Base-by-base conservation (phyloP, 2,888 invertebrate genomes). In the Leptinotarsa rubiginosa region DNA sequence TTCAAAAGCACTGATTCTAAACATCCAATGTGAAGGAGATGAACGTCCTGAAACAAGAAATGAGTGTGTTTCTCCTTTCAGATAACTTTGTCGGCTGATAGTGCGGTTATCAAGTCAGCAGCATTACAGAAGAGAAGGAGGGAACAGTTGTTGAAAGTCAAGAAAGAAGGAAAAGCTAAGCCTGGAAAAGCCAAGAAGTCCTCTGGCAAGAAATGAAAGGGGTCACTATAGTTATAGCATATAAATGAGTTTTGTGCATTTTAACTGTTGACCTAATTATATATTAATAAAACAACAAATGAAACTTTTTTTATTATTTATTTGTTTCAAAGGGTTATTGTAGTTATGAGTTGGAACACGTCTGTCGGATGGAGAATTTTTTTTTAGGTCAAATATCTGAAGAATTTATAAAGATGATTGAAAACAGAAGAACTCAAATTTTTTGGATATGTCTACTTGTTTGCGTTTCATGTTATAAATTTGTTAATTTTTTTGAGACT, bases 101-200 rank as follows among this genome's bases (percentile, higher is more conserved):
- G 90, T 78, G 86, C 89, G 3, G 41, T 41, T 1, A 41, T 41
- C 10, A 41, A 41, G 90, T 90, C 0, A 88, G 90, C 59, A 89
- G 88, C 72, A 66, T 83, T 91, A 4, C 88, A 90, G 70, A 89
- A 89, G 49, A 89, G 86, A 10, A 41, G 41, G 75, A 86, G 88
- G n/a, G 90, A 88, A 74, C 87, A 88, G 3, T 89, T 91, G 77
- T 88, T 90, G 81, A 89, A 90, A 50, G 90, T 41, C 12, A 41
- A 31, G 7, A 31, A 10, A 10, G 10, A 41, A 41, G 41, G 41
- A 41, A 41, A 41, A 41, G 41, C 41, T 41, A 22, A 56, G 56
- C 56, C 56, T 0, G 22, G 0, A 13, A 56, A 7, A 22, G 56
- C 20, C 13, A 56, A 56, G 56, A 56, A 56, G 54, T 10, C 54